A percentile compares a stretch with the other conserved stretches of the same genome.
These are phyloP conservation scores for Nilaparvata lugens DNA, from an alignment of 1,140 invertebrate genomes.

Conservation along the genomic window DNA sequence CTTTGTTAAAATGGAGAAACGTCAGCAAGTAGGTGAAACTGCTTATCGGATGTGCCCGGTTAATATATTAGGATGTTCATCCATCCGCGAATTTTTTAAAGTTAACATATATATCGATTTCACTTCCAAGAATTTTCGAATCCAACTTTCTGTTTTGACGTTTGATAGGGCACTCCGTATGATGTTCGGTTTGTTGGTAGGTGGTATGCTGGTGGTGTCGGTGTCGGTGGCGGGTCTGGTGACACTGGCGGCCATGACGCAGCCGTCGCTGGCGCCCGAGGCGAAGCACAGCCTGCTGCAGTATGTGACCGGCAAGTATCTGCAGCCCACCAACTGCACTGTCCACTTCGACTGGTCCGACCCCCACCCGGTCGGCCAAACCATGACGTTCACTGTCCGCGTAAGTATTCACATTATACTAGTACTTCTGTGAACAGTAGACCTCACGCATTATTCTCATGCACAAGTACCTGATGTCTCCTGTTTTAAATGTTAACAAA, in stretches of 20 bases:
- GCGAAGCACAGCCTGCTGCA: constrained; percentile 81
- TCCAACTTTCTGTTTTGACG: too few species aligned
- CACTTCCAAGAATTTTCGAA: too few species aligned
- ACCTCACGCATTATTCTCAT: too few species aligned
- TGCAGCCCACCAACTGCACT: constrained; percentile 76
- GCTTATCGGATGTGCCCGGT: too few species aligned
- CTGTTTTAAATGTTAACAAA: too few species aligned
- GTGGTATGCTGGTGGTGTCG: constrained; percentile 77
- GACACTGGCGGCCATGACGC: constrained; percentile 77
- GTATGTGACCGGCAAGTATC: constrained; percentile 85
- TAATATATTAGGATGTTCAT: too few species aligned
- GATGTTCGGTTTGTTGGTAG: constrained; percentile 41
- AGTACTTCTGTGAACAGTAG: neutral
- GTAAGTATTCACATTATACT: constrained; percentile 35
- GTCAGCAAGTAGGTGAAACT: too few species aligned
- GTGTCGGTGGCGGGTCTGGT: constrained; percentile 75
- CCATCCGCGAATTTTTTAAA: too few species aligned
- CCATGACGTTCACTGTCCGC: constrained; percentile 78
- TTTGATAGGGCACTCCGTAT: too few species aligned
- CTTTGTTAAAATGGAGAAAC: too few species aligned
- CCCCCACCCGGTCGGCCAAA: constrained; percentile 76
- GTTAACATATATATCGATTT: too few species aligned
- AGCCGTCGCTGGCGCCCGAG: constrained; percentile 72
- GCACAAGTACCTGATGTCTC: too few species aligned
- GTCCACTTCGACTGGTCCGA: constrained; percentile 80